Evolutionary conservation across 1,140 invertebrate species (phyloP).

Genomic region (Sarcophaga peregrina): DNA sequence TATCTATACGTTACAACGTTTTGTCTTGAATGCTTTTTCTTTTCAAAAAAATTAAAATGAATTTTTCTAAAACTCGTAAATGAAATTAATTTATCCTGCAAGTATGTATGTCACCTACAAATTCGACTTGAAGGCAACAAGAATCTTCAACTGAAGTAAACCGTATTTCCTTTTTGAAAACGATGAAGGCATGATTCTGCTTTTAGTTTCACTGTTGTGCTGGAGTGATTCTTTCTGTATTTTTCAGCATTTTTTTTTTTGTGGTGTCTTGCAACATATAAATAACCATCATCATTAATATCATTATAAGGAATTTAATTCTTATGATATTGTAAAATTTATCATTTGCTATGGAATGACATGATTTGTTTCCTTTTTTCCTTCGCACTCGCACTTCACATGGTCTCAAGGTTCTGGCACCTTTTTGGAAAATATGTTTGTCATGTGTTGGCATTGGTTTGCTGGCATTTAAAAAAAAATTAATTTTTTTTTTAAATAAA

Average conservation of each 20-base stretch:
- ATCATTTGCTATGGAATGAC: conserved; percentile 39
- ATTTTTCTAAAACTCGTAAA: no score
- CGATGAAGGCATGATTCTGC: no score
- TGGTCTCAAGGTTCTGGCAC: background rate
- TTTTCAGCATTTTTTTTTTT: background rate
- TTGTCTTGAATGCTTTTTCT: no score
- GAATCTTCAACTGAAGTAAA: no score
- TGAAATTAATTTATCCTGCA: no score
- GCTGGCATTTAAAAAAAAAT: background rate
- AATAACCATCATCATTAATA: conserved; percentile 19
- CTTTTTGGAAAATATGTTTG: conserved; percentile 19
- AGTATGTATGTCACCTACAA: no score
- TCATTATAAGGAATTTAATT: conserved; percentile 35
- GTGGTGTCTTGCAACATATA: background rate
- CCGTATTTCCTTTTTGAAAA: no score
- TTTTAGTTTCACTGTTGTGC: no score
- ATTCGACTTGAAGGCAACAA: no score
- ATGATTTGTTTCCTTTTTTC: conserved; percentile 23
- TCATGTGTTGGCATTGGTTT: conserved; percentile 18
- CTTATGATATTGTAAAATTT: conserved; percentile 27
- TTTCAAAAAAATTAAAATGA: no score
- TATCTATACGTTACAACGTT: no score
- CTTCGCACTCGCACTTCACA: background rate
- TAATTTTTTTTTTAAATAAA: background rate
- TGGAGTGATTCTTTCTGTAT: no score